phyloP scores from a whole-genome alignment of 2,797 vertebrate species.

The Cuculus canorus region DNA sequence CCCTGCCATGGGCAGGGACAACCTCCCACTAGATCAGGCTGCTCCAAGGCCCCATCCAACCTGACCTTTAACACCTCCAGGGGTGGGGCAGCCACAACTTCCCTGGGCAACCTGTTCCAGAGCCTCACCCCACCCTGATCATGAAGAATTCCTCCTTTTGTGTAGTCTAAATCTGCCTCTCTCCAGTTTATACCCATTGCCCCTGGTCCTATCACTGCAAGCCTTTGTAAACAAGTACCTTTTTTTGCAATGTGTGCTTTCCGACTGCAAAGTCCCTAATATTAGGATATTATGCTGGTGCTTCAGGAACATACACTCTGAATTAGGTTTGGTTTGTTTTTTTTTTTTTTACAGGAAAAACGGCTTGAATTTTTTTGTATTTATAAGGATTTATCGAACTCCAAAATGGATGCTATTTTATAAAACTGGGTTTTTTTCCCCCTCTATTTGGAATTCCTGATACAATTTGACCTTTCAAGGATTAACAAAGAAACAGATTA shows the following conservation, averaged over 20 bases:
- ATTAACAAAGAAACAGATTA: constrained; percentile 37
- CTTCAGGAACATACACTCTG: constrained; percentile 58
- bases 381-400: constrained; percentile 74
- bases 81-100: too few relatives aligned
- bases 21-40: too few relatives aligned
- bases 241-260: neutral
- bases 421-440: constrained; percentile 50
- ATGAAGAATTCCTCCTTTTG: too few relatives aligned
- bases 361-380: constrained; percentile 64
- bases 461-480: constrained; percentile 44
- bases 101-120: too few relatives aligned
- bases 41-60: too few relatives aligned
- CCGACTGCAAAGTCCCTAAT: constrained; percentile 1
- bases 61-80: too few relatives aligned
- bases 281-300: constrained; percentile 60
- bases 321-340: neutral
- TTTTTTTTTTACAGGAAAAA: constrained; percentile 45
- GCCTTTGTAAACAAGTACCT: too few relatives aligned
- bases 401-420: constrained; percentile 77
- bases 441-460: constrained; percentile 14
- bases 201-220: too few relatives aligned
- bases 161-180: too few relatives aligned
- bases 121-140: too few relatives aligned
- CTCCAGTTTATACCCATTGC: too few relatives aligned
- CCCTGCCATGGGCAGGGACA: too few relatives aligned